Conservation (phyloP, 2,888 invertebrate species). For the Hipparchia semele region DNA sequence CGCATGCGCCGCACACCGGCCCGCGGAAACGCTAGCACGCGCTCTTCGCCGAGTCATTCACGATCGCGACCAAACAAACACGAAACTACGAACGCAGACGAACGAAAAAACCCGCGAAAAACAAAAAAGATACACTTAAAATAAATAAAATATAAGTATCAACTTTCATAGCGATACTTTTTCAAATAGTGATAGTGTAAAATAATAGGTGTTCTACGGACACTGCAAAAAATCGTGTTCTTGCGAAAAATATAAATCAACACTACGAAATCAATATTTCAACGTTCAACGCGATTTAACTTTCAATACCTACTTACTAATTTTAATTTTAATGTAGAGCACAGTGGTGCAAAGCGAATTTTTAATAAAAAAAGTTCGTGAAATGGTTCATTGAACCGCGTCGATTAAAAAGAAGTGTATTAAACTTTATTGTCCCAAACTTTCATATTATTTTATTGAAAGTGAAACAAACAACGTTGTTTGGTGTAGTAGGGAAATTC, state of each 20-base stretch:
- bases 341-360: too few relatives aligned
- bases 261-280: not conserved
- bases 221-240: conserved; percentile 31
- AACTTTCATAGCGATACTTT: too few relatives aligned
- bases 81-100: conserved; percentile 67
- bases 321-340: not conserved
- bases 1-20: conserved; percentile 44
- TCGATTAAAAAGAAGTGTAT: too few relatives aligned
- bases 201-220: too few relatives aligned
- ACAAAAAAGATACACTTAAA: conserved; percentile 40
- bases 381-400: too few relatives aligned
- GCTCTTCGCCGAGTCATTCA: conserved; percentile 54
- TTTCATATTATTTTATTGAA: too few relatives aligned
- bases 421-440: too few relatives aligned
- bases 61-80: conserved; percentile 61
- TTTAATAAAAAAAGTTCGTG: too few relatives aligned
- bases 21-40: conserved; percentile 38
- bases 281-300: not conserved
- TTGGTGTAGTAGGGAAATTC: conserved; percentile 31
- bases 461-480: conserved; percentile 17
- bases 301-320: not conserved
- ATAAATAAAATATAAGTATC: too few relatives aligned
- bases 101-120: conserved; percentile 63
- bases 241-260: not conserved
- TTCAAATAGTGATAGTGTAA: too few relatives aligned